phyloP scores from a whole-genome alignment of 1,140 invertebrate genomes.

The Venturia canescens region DNA sequence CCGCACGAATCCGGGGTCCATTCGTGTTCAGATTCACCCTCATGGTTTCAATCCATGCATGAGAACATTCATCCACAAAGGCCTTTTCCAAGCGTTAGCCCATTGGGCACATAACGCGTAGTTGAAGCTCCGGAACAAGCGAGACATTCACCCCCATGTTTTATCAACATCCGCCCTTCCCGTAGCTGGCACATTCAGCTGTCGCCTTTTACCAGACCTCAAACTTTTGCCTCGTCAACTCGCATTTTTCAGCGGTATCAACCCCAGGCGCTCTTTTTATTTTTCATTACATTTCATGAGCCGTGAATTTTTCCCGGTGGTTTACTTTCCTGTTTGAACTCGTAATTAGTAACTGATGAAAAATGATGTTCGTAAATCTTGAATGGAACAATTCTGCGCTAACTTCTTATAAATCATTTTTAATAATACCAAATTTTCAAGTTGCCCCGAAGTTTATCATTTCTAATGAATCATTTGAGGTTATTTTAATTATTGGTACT shows the following conservation, averaged over 20 bases:
- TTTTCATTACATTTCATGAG: neutral
- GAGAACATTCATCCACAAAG: conserved; percentile 17
- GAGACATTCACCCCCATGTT: conserved; percentile 5
- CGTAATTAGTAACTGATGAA: too few relatives aligned
- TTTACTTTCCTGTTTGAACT: neutral
- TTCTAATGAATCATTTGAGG: neutral
- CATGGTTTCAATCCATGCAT: conserved; percentile 43
- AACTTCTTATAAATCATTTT: too few relatives aligned
- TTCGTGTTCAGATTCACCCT: conserved; percentile 45
- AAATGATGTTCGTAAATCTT: too few relatives aligned
- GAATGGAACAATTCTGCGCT: neutral
- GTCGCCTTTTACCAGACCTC: neutral
- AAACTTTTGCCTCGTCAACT: conserved; percentile 41
- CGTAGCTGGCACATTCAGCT: neutral
- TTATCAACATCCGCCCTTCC: conserved; percentile 21
- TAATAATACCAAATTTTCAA: too few relatives aligned
- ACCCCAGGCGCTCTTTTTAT: neutral
- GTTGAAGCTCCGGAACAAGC: neutral
- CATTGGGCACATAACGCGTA: conserved; percentile 13
- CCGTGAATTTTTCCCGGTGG: neutral
- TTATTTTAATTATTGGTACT: neutral
- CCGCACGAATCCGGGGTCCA: conserved; percentile 32
- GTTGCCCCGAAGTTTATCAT: too few relatives aligned
- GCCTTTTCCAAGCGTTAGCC: neutral
- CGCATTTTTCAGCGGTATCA: conserved; percentile 32